These are phyloP conservation scores for Nesidiocoris tenuis DNA, from an alignment of 2,888 invertebrate species.

Conservation along the genomic window DNA sequence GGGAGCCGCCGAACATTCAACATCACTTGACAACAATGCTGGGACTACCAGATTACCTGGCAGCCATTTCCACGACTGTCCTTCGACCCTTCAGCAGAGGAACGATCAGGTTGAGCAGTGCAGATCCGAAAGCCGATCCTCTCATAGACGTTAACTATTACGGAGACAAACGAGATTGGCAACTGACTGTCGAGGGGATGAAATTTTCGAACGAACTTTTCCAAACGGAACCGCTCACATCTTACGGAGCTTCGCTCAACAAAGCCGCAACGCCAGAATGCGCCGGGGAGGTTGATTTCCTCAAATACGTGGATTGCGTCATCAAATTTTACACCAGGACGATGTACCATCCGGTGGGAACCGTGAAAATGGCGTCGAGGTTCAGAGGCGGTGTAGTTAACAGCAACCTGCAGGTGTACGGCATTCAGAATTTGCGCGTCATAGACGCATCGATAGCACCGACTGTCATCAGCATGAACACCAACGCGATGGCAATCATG, in stretches of 20 bases:
- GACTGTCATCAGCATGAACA: constrained; percentile 68
- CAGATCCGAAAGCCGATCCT: constrained; percentile 65
- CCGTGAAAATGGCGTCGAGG: constrained; percentile 73
- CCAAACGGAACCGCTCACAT: constrained; percentile 62
- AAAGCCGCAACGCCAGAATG: constrained; percentile 12
- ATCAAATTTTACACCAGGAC: constrained; percentile 63
- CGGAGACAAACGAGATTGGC: constrained; percentile 62
- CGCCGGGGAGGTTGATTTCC: constrained; percentile 62
- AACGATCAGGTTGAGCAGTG: constrained; percentile 62
- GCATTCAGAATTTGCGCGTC: constrained; percentile 63
- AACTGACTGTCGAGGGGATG: constrained; percentile 62
- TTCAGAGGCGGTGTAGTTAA: constrained; percentile 63
- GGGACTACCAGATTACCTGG: background rate
- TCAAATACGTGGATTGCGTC: constrained; percentile 70
- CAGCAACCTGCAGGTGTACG: constrained; percentile 59
- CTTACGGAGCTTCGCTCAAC: constrained; percentile 56
- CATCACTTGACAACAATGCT: constrained; percentile 8
- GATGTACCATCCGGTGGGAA: constrained; percentile 66
- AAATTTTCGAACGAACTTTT: constrained; percentile 61
- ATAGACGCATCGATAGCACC: constrained; percentile 71
- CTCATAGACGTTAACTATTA: constrained; percentile 68
- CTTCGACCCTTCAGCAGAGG: constrained; percentile 64
- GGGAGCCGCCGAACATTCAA: constrained; percentile 26
- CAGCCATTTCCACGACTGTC: background rate
- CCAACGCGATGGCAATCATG: constrained; percentile 68